A percentile compares a stretch with the other conserved stretches of the same genome.
Evolutionary conservation across 1,140 invertebrate genomes (phyloP).

Genomic region (Zaprionus kolodkinae): DNA sequence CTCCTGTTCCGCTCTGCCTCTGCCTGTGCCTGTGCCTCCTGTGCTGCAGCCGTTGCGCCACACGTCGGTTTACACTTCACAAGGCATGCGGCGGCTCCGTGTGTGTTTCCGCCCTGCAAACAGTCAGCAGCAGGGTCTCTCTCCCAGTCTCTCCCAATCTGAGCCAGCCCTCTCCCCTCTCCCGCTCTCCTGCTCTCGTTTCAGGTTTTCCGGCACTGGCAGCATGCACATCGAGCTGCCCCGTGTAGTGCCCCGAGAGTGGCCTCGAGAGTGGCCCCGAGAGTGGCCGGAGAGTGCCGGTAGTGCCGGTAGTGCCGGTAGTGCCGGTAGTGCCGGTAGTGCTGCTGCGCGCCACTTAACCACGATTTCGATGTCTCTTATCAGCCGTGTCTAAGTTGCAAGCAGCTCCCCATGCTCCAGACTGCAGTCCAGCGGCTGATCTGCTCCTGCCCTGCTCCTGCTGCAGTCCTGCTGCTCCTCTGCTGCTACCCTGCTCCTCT

Average conservation of each 20-base stretch:
- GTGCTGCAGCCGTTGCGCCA: slow-evolving; percentile 31
- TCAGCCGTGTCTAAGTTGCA: slow-evolving; percentile 37
- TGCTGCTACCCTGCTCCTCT: neutral
- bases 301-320: slow-evolving; percentile 40
- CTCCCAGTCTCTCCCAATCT: neutral
- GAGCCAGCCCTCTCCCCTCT: neutral
- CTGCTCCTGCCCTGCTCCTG: no score
- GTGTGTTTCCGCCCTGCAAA: slow-evolving; percentile 58
- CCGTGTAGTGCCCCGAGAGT: slow-evolving; percentile 56
- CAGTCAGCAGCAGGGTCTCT: slow-evolving; percentile 11
- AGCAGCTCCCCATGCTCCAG: neutral
- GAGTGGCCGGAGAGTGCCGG: slow-evolving; percentile 15
- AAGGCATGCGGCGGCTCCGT: slow-evolving; percentile 31
- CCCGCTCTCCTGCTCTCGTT: slow-evolving; percentile 24
- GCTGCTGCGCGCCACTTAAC: slow-evolving; percentile 55
- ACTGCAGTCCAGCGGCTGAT: no score
- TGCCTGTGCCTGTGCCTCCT: slow-evolving; percentile 1
- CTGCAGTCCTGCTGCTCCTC: no score
- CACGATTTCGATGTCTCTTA: slow-evolving; percentile 64
- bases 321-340: slow-evolving; percentile 37
- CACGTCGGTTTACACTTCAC: slow-evolving; percentile 75
- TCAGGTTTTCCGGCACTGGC: slow-evolving; percentile 21
- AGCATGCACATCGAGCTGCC: slow-evolving; percentile 13
- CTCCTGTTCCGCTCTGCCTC: neutral
- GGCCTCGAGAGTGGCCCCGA: slow-evolving; percentile 47